A percentile compares a stretch with the other conserved stretches of the same genome.
These are phyloP conservation scores for Rhopalosiphum maidis DNA, from an alignment of 1,140 invertebrate genomes.

Conservation along the genomic window DNA sequence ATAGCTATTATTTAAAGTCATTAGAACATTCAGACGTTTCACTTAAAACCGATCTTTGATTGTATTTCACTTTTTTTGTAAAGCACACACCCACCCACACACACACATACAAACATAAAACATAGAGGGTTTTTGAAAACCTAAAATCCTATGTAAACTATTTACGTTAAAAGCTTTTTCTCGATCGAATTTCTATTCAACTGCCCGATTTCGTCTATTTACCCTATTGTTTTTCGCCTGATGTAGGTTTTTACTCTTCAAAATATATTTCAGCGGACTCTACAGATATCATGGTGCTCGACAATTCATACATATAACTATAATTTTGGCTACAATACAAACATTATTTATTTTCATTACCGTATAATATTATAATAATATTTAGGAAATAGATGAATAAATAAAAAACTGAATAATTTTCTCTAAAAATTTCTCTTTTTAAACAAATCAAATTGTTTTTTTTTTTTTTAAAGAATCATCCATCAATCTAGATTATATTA, in stretches of 20 bases:
- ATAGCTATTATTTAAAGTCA: neutral
- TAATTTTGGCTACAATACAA: neutral
- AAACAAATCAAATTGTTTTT: neutral
- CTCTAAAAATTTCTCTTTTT: neutral
- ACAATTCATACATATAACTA: neutral
- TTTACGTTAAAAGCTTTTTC: slow-evolving; percentile 31
- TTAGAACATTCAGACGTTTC: neutral
- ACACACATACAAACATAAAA: neutral
- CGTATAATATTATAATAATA: neutral
- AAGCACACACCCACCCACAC: neutral
- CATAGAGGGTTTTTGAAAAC: neutral
- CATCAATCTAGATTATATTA: slow-evolving; percentile 20
- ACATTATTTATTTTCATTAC: neutral
- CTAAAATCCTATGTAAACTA: slow-evolving; percentile 28
- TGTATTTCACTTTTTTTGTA: neutral
- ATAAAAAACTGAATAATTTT: neutral
- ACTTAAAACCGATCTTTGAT: neutral
- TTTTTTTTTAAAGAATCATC: slow-evolving; percentile 6
- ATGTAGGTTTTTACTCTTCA: neutral
- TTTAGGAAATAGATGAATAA: neutral
- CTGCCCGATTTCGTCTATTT: neutral
- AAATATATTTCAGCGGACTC: neutral
- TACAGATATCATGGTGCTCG: neutral
- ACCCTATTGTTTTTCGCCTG: neutral
- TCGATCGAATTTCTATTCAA: slow-evolving; percentile 10